These are phyloP conservation scores for Hirtodrosophila alboralis DNA, from an alignment of 2,888 invertebrate genomes.

Conservation along the genomic window DNA sequence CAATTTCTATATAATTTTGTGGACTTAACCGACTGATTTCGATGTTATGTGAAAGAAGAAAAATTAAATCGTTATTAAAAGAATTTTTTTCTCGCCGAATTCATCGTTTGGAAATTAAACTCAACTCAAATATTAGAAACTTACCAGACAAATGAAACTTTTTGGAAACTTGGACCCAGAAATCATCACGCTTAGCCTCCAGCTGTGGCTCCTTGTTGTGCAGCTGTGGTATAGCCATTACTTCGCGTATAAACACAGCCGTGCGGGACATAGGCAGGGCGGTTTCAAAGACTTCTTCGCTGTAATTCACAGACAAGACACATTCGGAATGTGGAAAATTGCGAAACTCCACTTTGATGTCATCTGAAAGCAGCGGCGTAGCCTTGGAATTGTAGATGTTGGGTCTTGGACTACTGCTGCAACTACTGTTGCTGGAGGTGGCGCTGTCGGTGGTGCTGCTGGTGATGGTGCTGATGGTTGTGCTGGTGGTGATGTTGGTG, in stretches of 20 bases:
- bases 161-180: slow-evolving; percentile 62
- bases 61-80: too few relatives aligned
- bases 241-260: slow-evolving; percentile 63
- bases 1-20: too few relatives aligned
- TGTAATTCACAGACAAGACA: too few relatives aligned
- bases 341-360: slow-evolving; percentile 53
- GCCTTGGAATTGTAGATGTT: too few relatives aligned
- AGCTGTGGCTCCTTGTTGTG: slow-evolving; percentile 47
- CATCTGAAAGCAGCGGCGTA: slow-evolving; percentile 25
- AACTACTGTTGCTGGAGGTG: not conserved
- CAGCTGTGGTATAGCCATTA: slow-evolving; percentile 70
- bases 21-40: too few relatives aligned
- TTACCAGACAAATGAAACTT: slow-evolving; percentile 65
- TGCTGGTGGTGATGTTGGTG: not conserved
- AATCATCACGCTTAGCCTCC: slow-evolving; percentile 6
- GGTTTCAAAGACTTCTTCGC: too few relatives aligned
- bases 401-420: not conserved
- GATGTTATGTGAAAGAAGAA: too few relatives aligned
- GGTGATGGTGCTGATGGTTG: not conserved
- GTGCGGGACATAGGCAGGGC: slow-evolving; percentile 54
- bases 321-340: too few relatives aligned
- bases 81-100: too few relatives aligned
- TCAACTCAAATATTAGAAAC: not conserved
- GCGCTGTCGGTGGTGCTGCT: not conserved
- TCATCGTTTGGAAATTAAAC: too few relatives aligned